Conservation (phyloP, 2,113 vertebrate genomes). For the Nanorana parkeri region DNA sequence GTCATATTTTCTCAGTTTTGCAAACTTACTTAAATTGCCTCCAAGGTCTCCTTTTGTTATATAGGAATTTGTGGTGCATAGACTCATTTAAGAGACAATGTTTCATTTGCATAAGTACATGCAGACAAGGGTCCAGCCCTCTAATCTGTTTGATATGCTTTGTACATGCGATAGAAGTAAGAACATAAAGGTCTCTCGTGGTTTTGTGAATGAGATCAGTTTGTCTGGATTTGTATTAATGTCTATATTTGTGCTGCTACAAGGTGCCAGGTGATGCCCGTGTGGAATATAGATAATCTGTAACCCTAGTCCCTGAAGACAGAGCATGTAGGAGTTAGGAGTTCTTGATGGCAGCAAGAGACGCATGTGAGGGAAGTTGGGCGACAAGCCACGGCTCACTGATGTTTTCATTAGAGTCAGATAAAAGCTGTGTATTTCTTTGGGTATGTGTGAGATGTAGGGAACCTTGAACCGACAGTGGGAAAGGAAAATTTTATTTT, state of each 20-base stretch:
- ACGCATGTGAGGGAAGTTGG: conserved; percentile 8
- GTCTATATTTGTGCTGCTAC: neutral
- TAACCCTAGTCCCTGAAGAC: neutral
- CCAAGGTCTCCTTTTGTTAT: too few relatives aligned
- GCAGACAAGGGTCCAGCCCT: neutral
- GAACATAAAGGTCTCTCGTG: neutral
- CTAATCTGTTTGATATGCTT: too few relatives aligned
- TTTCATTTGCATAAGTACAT: too few relatives aligned
- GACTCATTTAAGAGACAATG: neutral
- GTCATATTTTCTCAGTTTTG: too few relatives aligned
- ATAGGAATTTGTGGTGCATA: too few relatives aligned
- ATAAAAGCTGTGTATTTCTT: conserved; percentile 3
- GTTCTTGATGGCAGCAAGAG: conserved; percentile 27
- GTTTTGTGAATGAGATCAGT: neutral
- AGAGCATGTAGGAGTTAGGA: neutral
- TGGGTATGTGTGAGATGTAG: neutral
- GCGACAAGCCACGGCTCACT: conserved; percentile 4
- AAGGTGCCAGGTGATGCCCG: neutral
- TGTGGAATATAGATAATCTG: neutral
- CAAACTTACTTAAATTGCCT: too few relatives aligned
- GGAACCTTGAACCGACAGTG: conserved; percentile 3
- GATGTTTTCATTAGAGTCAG: conserved; percentile 28
- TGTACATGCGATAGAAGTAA: too few relatives aligned
- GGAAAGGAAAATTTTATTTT: conserved; percentile 9
- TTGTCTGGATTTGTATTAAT: neutral